Base-by-base conservation (phyloP, 2,113 vertebrate species). In the Polyodon spathula region DNA sequence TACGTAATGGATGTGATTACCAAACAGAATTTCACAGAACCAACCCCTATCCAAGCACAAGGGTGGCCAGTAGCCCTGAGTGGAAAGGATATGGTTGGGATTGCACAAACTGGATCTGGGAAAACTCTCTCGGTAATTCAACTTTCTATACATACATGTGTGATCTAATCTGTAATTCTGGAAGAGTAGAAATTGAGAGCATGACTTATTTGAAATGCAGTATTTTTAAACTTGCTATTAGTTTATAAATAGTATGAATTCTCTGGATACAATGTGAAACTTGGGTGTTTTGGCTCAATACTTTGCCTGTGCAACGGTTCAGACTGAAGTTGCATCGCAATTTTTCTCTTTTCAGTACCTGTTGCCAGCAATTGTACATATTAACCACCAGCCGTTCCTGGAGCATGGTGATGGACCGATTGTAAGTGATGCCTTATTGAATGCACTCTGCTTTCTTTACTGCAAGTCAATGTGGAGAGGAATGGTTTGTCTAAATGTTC, bases 311-410 rank as follows among this genome's bases (percentile, higher is more conserved):
- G 27, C 27, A 27, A 27, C 3, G 27, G 27, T 1, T 38, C 42
- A 1, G 15, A 44, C 16, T 11, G 10, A 12, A 15, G 41, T 3
- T 58, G 6, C 9, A 65, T 12, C n/a, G n/a, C 16, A 7, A 16
- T n/a, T 1, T 69, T 37, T 40, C 0, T 66, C 52, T 39, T 37
- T 78, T 71, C 70, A 97, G 95, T 98, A 97, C 65, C 87, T 93
- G 71, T 77, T 95, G 73, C 93, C 96, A 73, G 93, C 94, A 8
- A 95, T 99, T 42, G 96, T 99, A 63, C 96, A 99, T 77, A 99
- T 99, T 72, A 98, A 97, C 81, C 96, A 99, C 76, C 96, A 99
- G 69, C 94, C 96, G 63, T 98, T 97, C 83, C 82, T 99, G 73
- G 93, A 98, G 67, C 87, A 93, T 67, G 96, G 96, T 48, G 96